Evolutionary conservation across 2,888 invertebrate species (phyloP).

Genomic region (Hirtodrosophila duncani): DNA sequence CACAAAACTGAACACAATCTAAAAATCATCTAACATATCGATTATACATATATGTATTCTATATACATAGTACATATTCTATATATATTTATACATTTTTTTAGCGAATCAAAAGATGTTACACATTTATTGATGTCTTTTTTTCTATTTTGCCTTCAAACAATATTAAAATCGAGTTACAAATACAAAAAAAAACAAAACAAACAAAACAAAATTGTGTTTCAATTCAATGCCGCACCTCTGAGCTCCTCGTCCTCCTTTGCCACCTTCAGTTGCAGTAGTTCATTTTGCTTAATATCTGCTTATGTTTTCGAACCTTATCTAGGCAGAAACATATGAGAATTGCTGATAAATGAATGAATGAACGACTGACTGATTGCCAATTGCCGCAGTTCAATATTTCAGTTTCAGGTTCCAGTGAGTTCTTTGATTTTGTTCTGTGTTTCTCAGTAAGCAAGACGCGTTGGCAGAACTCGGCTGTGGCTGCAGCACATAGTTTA

Average conservation of each 20-base stretch:
- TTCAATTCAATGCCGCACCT: too few species aligned
- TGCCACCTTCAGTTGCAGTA: too few species aligned
- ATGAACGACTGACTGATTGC: conserved; percentile 45
- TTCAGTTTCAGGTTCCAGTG: background rate
- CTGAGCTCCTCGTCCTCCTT: too few species aligned
- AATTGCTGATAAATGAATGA: conserved; percentile 47
- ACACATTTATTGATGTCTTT: background rate
- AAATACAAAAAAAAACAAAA: conserved; percentile 1
- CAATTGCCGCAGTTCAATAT: conserved; percentile 38
- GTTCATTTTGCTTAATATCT: conserved; percentile 24
- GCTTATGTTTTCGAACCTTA: conserved; percentile 35
- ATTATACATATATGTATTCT: background rate
- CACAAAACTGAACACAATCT: background rate
- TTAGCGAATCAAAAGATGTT: background rate
- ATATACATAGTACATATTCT: background rate
- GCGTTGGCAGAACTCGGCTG: conserved; percentile 33
- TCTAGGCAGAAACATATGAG: conserved; percentile 28
- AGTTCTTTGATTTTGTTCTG: conserved; percentile 9
- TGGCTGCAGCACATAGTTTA: conserved; percentile 5
- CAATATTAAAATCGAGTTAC: conserved; percentile 1
- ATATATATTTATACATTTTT: conserved; percentile 1
- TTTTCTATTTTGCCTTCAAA: background rate
- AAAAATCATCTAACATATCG: conserved; percentile 1
- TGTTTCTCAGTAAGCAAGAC: conserved; percentile 30
- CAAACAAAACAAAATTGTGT: too few species aligned